phyloP scores from a whole-genome alignment of 2,888 invertebrate genomes.

The Ormyrus labotus region DNA sequence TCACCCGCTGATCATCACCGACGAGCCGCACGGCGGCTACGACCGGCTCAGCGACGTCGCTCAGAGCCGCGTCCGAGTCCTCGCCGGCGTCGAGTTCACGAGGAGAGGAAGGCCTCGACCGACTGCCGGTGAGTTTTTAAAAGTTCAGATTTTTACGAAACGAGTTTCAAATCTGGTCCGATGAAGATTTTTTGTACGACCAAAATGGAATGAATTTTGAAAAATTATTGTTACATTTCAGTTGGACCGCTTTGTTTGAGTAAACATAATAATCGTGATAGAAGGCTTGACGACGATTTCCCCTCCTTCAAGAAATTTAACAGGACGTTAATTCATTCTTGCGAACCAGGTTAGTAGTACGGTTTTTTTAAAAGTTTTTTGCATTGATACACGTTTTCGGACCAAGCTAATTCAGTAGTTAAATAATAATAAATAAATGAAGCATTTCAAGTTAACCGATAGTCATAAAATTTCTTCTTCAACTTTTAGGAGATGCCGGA shows the following conservation, averaged over 20 bases:
- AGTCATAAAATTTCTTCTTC: too few species aligned
- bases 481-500: constrained; percentile 81
- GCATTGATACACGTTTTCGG: too few species aligned
- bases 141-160: too few species aligned
- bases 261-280: constrained; percentile 82
- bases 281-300: constrained; percentile 87
- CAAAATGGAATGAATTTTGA: too few species aligned
- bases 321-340: constrained; percentile 83
- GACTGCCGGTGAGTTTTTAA: constrained; percentile 79
- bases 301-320: constrained; percentile 90
- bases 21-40: constrained; percentile 89
- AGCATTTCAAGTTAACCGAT: too few species aligned
- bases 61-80: constrained; percentile 83
- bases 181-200: too few species aligned
- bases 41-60: constrained; percentile 84
- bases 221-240: constrained; percentile 63
- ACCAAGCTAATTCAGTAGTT: too few species aligned
- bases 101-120: constrained; percentile 88
- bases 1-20: constrained; percentile 93
- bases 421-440: too few species aligned
- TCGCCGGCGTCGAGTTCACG: constrained; percentile 90
- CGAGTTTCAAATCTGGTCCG: too few species aligned
- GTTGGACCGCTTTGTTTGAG: constrained; percentile 89
- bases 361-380: too few species aligned
- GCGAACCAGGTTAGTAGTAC: constrained; percentile 78